A percentile compares a stretch with the other conserved stretches of the same genome.
Conservation (phyloP, 2,113 vertebrate genomes). For the human (Homo sapiens) region GRCh38 chr4:153348001-153348500, state of each 20-base stretch:
- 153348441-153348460: background rate
- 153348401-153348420: background rate
- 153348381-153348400: background rate
- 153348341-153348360: background rate
- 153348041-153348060: background rate
- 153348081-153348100: background rate
- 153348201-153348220: background rate
- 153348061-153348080: background rate
- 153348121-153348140: background rate
- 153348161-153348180: background rate
- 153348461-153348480: background rate
- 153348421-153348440: background rate
- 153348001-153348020: background rate
- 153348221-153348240: background rate
- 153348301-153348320: background rate
- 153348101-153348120: background rate
- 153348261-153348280: background rate
- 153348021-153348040: background rate
- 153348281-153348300: background rate
- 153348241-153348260: background rate
- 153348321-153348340: background rate
- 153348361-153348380: conserved; percentile 1
- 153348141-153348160: background rate
- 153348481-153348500: background rate
- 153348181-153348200: background rate